Evolutionary conservation across 2,113 vertebrate genomes (phyloP), one percentile per base, ranked within the genome.

Genomic region (Sinocyclocheilus rhinocerous): DNA sequence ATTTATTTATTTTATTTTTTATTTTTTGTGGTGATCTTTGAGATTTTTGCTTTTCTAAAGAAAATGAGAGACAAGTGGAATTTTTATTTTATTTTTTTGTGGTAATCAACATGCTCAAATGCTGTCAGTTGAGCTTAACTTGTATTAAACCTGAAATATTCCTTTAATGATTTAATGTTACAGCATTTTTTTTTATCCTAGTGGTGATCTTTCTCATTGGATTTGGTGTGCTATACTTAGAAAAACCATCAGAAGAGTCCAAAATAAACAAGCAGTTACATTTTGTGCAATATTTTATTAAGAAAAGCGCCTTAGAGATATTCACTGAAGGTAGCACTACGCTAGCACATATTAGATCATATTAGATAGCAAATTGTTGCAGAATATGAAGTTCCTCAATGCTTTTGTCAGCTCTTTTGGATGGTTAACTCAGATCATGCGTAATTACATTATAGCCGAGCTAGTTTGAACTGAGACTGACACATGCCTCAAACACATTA

Each of bases 381-480:
- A 45, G 39, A 63, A 65, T 33, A 29, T 0, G 0, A 81, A 61
- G 13, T 81, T 81, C 61, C 57, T 24, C 55, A 45, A 39, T 10
- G 59, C 36, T 81, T 81, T 65, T 67, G 57, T 63, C 57, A 45
- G 33, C 59, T 79, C 55, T 79, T 80, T 16, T 45, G 20, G 36
- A 80, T 67, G n/a, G 39, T 29, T 65, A 67, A 50, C 63, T 81
- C 61, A 42, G n/a, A 76, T 45, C 42, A 48, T 9, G 12, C 12
- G 12, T 61, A 61, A 61, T 80, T 63, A 80, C 29, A 39, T 80
- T 80, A 81, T 45, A 48, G 79, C 36, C 4, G 0, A n/a, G 36
- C 12, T 65, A 81, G 22, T 65, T 81, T 63, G 78, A 63, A 81
- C 79, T 4, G 15, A 67, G 79, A 81, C 79, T 45, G 39, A 67